Evolutionary conservation across 1,140 invertebrate species (phyloP).

Genomic region (Bombus terrestris): DNA sequence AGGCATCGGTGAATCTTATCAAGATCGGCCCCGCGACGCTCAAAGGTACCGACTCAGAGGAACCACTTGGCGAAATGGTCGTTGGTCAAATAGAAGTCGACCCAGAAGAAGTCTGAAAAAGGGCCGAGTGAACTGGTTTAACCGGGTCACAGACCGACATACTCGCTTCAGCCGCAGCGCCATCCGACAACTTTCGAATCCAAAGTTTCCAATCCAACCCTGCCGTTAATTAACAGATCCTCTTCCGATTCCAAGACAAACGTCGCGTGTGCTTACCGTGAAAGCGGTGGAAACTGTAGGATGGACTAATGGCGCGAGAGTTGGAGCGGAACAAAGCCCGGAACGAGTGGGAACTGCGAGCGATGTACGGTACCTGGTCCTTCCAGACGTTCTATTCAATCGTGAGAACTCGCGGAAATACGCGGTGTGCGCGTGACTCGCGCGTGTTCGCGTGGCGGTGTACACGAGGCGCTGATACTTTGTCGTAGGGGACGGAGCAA

Average conservation of each 20-base stretch:
- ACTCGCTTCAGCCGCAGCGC: neutral
- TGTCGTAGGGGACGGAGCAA: neutral
- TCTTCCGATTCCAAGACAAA: neutral
- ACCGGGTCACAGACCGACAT: neutral
- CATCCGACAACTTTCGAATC: neutral
- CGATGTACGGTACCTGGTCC: neutral
- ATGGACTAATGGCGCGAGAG: neutral
- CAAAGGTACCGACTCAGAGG: neutral
- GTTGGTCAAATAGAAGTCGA: constrained; percentile 9
- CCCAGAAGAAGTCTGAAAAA: neutral
- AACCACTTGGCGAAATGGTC: neutral
- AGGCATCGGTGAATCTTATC: constrained; percentile 30
- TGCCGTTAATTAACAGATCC: constrained; percentile 38
- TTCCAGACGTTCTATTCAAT: neutral
- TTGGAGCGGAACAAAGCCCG: neutral
- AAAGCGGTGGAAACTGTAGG: no score
- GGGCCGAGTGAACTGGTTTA: neutral
- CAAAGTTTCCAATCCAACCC: no score
- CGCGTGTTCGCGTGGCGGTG: neutral
- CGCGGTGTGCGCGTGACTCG: neutral
- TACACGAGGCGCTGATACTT: neutral
- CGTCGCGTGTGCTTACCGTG: neutral
- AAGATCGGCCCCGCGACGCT: constrained; percentile 1
- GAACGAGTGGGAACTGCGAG: neutral
- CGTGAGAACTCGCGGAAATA: constrained; percentile 25